Evolutionary conservation across 2,113 vertebrate species (phyloP).

Genomic region (Ochotona princeps): DNA sequence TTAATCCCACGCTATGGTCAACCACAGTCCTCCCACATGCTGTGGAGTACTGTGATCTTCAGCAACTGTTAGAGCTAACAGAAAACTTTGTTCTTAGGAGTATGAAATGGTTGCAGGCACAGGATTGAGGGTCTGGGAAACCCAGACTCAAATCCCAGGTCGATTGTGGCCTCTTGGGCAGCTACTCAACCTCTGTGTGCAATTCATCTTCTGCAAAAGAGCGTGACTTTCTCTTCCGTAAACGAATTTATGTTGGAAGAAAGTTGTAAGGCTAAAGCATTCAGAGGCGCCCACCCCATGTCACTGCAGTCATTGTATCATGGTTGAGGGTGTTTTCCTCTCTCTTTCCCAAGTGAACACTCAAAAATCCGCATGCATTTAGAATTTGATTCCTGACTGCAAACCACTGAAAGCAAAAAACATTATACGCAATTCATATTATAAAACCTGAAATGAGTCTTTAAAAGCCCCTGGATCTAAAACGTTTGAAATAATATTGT

Average conservation of each 20-base stretch:
- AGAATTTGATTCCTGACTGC: background rate
- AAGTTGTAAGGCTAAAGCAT: background rate
- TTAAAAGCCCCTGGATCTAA: background rate
- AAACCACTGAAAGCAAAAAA: background rate
- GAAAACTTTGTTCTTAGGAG: background rate
- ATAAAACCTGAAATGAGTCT: slow-evolving; percentile 4
- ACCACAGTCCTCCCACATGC: too few relatives aligned
- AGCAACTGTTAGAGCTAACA: slow-evolving; percentile 12
- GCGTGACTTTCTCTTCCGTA: background rate
- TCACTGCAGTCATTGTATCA: rapidly evolving
- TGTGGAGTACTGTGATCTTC: background rate
- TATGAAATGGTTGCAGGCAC: background rate
- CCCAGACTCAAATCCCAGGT: background rate
- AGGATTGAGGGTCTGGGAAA: background rate
- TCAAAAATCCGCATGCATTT: background rate
- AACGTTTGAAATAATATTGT: slow-evolving; percentile 36
- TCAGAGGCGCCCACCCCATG: background rate
- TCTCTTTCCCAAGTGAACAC: background rate
- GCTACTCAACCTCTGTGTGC: background rate
- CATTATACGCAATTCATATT: background rate
- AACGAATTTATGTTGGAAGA: background rate
- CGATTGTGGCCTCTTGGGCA: background rate
- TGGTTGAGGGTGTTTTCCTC: background rate
- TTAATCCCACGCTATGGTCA: too few relatives aligned
- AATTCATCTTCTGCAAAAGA: background rate